These are phyloP conservation scores for Anagrus nilaparvatae DNA, from an alignment of 1,140 invertebrate species.

Conservation along the genomic window DNA sequence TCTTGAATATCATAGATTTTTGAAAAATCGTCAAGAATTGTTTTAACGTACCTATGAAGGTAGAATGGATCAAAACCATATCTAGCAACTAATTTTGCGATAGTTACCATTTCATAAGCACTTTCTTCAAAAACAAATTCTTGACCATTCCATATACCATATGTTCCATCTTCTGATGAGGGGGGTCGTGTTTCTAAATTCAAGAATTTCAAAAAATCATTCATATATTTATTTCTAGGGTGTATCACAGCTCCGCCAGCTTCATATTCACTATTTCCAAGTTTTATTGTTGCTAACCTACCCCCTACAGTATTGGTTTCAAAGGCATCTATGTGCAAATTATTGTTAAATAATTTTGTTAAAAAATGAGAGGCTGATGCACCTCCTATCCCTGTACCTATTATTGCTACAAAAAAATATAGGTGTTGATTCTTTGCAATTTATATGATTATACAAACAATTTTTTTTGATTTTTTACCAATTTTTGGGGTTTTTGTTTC, in stretches of 20 bases:
- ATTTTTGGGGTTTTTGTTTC: slow-evolving; percentile 3
- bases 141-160: slow-evolving; percentile 46
- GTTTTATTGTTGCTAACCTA: slow-evolving; percentile 42
- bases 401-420: slow-evolving; percentile 39
- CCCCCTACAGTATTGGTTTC: slow-evolving; percentile 50
- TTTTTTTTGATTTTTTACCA: neutral
- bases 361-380: slow-evolving; percentile 50
- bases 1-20: slow-evolving; percentile 52
- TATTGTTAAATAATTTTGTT: slow-evolving; percentile 41
- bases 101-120: slow-evolving; percentile 36
- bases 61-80: slow-evolving; percentile 47
- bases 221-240: slow-evolving; percentile 50
- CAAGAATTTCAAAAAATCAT: slow-evolving; percentile 42
- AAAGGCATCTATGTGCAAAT: slow-evolving; percentile 44
- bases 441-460: neutral
- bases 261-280: slow-evolving; percentile 46
- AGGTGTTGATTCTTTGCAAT: slow-evolving; percentile 1
- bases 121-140: slow-evolving; percentile 46
- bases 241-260: slow-evolving; percentile 52
- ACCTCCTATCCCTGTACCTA: slow-evolving; percentile 57
- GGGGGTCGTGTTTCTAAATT: neutral
- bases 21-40: slow-evolving; percentile 31
- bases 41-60: slow-evolving; percentile 22
- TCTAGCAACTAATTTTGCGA: slow-evolving; percentile 43
- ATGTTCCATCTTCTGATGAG: slow-evolving; percentile 6